Conservation (phyloP, 2,113 vertebrate species). For the Pygoscelis adeliae region DNA sequence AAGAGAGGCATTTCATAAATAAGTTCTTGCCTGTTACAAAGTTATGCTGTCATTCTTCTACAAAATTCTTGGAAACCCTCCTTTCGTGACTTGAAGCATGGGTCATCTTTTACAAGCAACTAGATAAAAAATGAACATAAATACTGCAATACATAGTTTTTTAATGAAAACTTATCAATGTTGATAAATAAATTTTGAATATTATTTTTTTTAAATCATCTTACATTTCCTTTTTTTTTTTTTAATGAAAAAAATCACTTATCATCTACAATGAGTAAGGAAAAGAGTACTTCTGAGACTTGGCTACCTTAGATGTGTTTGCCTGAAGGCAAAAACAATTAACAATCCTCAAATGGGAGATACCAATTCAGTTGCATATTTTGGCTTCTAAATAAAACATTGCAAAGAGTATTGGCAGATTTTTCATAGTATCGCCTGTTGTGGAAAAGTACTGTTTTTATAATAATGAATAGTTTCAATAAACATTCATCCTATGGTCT, state of each 20-base stretch:
- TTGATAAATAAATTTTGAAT: background rate
- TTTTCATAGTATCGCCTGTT: background rate
- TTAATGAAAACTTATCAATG: background rate
- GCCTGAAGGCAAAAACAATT: background rate
- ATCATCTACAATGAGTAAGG: background rate
- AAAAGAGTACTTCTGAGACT: background rate
- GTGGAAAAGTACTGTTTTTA: background rate
- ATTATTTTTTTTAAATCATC: background rate
- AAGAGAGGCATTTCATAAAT: background rate
- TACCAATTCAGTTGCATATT: background rate
- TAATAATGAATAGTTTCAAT: background rate
- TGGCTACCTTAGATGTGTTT: background rate
- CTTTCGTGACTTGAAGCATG: background rate
- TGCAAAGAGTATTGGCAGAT: background rate
- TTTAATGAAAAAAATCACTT: background rate
- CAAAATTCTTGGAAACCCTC: background rate
- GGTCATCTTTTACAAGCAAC: background rate
- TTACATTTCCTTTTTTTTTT: background rate
- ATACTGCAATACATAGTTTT: accelerated
- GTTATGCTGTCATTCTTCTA: background rate
- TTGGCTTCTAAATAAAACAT: background rate
- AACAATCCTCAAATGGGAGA: background rate
- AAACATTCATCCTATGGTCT: background rate
- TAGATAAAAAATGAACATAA: background rate
- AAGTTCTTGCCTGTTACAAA: background rate